Evolutionary conservation across 2,888 invertebrate species (phyloP).

Genomic region (Unio pictorum): DNA sequence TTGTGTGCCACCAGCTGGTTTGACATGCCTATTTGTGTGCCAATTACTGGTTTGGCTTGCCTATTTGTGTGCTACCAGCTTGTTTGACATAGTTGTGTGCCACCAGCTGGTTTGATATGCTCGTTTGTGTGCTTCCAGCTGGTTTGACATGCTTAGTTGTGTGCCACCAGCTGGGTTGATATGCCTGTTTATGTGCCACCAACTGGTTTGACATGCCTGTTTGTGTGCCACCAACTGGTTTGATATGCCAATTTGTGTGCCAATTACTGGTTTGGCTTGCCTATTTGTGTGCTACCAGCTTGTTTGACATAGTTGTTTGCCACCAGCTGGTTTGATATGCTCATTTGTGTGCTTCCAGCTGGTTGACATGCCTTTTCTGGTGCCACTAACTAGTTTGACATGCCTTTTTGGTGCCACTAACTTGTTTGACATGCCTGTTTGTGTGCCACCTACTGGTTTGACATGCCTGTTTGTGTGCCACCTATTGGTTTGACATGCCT

Average conservation of each 20-base stretch:
- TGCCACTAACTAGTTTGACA: not conserved
- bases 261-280: too few relatives aligned
- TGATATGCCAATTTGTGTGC: not conserved
- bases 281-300: not conserved
- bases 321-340: too few relatives aligned
- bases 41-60: too few relatives aligned
- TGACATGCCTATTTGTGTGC: not conserved
- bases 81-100: not conserved
- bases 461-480: not conserved
- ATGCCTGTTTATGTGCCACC: not conserved
- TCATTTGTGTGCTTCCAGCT: not conserved
- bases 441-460: too few relatives aligned
- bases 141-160: not conserved
- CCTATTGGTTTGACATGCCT: too few relatives aligned
- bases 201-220: not conserved
- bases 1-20: not conserved
- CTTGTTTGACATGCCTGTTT: too few relatives aligned
- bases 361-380: not conserved
- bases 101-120: too few relatives aligned
- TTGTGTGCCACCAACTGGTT: not conserved
- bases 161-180: not conserved
- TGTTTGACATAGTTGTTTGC: not conserved
- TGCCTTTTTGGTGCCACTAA: too few relatives aligned
- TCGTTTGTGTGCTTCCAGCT: not conserved
- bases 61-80: not conserved